These are phyloP conservation scores for Agrenia bidenticulata DNA, from an alignment of 2,888 invertebrate species.

Conservation along the genomic window DNA sequence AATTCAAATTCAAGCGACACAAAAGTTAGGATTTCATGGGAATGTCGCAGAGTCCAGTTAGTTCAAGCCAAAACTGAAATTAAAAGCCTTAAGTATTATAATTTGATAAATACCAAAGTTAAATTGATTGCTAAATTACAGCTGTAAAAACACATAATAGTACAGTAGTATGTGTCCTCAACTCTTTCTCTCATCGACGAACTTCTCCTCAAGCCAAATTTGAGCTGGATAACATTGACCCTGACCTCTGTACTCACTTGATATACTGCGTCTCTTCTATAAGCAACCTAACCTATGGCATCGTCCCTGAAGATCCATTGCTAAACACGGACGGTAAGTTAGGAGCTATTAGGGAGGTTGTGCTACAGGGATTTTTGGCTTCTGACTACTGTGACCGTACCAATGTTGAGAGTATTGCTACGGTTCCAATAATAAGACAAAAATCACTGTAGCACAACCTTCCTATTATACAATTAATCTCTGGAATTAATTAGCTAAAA, in stretches of 20 bases:
- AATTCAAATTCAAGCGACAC: no score
- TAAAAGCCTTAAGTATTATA: no score
- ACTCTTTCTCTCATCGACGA: constrained; percentile 24
- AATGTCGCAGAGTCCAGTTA: no score
- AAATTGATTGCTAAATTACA: not conserved
- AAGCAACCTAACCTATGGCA: constrained; percentile 11
- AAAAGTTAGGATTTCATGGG: no score
- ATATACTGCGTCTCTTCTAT: constrained; percentile 21
- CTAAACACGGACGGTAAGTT: constrained; percentile 8
- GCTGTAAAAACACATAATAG: constrained; percentile 16
- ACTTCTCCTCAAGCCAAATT: constrained; percentile 5
- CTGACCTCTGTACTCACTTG: constrained; percentile 24
- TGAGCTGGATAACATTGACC: constrained; percentile 18
- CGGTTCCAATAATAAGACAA: not conserved
- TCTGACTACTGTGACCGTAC: not conserved
- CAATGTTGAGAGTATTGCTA: not conserved
- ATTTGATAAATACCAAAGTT: no score
- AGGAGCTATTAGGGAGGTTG: no score
- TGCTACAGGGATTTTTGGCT: no score
- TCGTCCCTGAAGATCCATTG: not conserved
- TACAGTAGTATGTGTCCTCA: constrained; percentile 24
- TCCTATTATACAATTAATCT: not conserved
- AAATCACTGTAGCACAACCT: not conserved
- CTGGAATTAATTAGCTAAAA: not conserved
- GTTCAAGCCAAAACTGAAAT: no score